phyloP scores from a whole-genome alignment of 2,113 vertebrate genomes.

The Zapus hudsonius region DNA sequence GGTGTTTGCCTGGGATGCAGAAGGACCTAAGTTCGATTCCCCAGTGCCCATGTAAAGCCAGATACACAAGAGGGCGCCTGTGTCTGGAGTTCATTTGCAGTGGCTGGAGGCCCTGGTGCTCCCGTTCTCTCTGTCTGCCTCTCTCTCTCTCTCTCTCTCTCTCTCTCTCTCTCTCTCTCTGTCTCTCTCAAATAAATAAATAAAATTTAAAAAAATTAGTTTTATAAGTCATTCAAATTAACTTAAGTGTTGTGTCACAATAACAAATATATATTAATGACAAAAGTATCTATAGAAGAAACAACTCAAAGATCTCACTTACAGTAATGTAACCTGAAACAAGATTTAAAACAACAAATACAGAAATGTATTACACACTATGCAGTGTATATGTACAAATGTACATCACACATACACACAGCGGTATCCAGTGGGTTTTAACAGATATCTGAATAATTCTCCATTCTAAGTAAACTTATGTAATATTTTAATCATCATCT shows the following conservation, averaged over 20 bases:
- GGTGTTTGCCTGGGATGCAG: no score
- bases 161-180: no score
- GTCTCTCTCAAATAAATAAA: no score
- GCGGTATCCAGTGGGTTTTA: constrained; percentile 76
- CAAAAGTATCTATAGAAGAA: constrained; percentile 58
- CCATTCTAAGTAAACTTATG: constrained; percentile 67
- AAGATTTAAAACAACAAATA: constrained; percentile 60
- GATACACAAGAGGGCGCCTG: no score
- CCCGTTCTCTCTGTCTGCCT: no score
- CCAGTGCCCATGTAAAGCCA: no score
- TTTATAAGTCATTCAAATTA: not conserved
- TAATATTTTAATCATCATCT: constrained; percentile 21
- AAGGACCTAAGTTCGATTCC: no score
- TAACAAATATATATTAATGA: constrained; percentile 48
- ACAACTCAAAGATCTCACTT: not conserved
- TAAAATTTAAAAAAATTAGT: not conserved
- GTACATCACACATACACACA: not conserved
- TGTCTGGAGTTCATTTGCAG: no score
- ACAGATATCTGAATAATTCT: constrained; percentile 80
- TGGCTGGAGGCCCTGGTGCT: no score
- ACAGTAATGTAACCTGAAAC: not conserved
- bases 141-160: no score
- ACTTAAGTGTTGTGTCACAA: constrained; percentile 16
- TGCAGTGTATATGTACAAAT: not conserved
- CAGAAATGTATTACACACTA: constrained; percentile 57